A percentile compares a stretch with the other conserved stretches of the same genome.
These are phyloP conservation scores for Moxostoma hubbsi DNA, from an alignment of 2,797 vertebrate genomes.

Conservation along the genomic window DNA sequence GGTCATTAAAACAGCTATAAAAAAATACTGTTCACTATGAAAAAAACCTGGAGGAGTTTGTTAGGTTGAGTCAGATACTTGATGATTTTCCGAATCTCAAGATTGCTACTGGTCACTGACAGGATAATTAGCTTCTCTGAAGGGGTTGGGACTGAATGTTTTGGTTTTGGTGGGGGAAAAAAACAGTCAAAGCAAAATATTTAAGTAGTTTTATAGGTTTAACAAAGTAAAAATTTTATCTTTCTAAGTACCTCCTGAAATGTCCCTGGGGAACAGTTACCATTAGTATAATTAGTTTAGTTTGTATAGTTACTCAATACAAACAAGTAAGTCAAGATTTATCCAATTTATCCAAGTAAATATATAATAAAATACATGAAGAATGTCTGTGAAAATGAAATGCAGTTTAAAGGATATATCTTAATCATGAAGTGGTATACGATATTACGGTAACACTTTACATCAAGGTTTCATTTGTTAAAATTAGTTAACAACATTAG, in stretches of 20 bases:
- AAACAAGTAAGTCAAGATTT: not conserved
- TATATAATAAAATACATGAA: no score
- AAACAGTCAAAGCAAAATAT: not conserved
- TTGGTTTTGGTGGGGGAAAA: not conserved
- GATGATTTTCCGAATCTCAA: not conserved
- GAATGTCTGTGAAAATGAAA: no score
- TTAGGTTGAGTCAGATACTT: not conserved
- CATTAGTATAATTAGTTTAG: no score
- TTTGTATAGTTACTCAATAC: no score
- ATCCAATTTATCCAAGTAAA: no score
- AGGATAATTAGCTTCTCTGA: not conserved
- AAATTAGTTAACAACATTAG: no score
- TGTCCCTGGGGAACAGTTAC: no score
- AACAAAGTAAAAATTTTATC: not conserved
- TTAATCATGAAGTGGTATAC: not conserved
- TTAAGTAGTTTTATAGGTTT: no score
- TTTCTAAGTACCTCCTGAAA: no score
- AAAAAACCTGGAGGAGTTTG: conserved; percentile 33
- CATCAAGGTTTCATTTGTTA: no score
- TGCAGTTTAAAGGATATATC: not conserved
- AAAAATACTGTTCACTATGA: not conserved
- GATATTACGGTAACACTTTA: no score
- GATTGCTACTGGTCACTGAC: conserved; percentile 20
- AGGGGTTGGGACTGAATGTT: not conserved
- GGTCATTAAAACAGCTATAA: not conserved